A percentile compares a stretch with the other conserved stretches of the same genome.
These are phyloP conservation scores for Sebastes kiyomatsui DNA, from an alignment of 2,797 vertebrate species.

Conservation along the genomic window DNA sequence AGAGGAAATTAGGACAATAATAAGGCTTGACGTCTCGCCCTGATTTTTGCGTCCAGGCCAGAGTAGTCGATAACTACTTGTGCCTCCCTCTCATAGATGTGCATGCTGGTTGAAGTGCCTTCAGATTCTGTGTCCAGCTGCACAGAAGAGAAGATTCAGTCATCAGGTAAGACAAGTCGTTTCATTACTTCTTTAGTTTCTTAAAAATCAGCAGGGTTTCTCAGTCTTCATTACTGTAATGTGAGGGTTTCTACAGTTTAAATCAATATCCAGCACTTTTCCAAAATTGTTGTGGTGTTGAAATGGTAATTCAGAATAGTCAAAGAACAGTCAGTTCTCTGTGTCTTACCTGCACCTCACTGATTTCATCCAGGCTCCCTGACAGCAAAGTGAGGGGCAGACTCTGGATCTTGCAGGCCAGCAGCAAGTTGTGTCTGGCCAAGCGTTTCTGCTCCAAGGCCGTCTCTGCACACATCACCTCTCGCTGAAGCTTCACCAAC, in stretches of 20 bases:
- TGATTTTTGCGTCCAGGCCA: conserved; percentile 74
- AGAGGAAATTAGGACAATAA: background rate
- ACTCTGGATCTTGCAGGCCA: conserved; percentile 90
- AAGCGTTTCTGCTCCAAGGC: conserved; percentile 87
- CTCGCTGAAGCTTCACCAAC: conserved; percentile 84
- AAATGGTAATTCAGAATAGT: background rate
- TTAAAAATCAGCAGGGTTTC: background rate
- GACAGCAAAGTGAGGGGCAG: conserved; percentile 84
- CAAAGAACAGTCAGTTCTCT: background rate
- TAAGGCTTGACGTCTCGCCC: conserved; percentile 73
- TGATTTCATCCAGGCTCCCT: conserved; percentile 91
- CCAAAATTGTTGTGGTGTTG: background rate
- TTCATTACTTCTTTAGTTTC: background rate
- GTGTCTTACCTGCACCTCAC: conserved; percentile 86
- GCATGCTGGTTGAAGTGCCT: conserved; percentile 64
- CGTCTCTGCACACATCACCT: conserved; percentile 81
- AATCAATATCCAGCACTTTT: background rate
- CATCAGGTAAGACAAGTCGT: background rate
- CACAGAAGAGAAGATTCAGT: conserved; percentile 26
- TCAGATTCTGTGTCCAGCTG: conserved; percentile 85
- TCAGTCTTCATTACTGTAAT: background rate
- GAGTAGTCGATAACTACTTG: conserved; percentile 89
- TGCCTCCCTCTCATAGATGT: conserved; percentile 88
- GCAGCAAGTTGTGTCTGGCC: conserved; percentile 89
- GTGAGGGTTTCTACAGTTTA: background rate